Evolutionary conservation across 2,797 vertebrate species (phyloP), one percentile per base, ranked within the genome.

Genomic region (Sebastes iracundus): DNA sequence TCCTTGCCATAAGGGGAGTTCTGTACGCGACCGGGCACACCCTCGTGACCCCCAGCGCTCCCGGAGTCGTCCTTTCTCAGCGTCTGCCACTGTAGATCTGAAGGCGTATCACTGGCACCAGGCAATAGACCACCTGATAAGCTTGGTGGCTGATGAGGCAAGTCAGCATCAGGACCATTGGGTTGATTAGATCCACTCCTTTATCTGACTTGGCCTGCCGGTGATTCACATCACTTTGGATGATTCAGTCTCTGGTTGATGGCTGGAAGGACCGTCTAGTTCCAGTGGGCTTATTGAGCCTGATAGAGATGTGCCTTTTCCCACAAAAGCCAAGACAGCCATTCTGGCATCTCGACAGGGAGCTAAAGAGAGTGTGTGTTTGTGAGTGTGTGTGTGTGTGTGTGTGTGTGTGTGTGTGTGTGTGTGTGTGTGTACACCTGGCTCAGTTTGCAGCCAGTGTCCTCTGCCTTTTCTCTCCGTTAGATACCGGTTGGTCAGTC

Each of bases 201-300:
- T 81, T 85, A 67, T 89, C 81, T 75, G 88, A 88, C 77, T 79
- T 73, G 75, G 73, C 59, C 73, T 66, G 65, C 59, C n/a, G 2
- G 56, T 91, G 87, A 92, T 87, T 92, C 91, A 88, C 89, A 76
- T 86, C 83, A 81, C 85, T 88, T 81, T 68, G 68, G 82, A 88
- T 86, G 90, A 92, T 90, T 93, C 92, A 90, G 84, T 86, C 79
- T 69, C 58, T 70, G 68, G 80, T 77, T 82, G 75, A 80, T 86
- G 67, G 77, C 84, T 85, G 73, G 85, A 87, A 85, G 88, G 72
- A 67, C 32, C 32, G 23, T 91, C 77, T 85, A 72, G 76, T 79
- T 91, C 79, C 74, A 56, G 42, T 60, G 56, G 63, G 73, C 60
- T 79, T 85, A 81, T 80, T 87, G 79, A 88, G 79, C 66, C 80